A percentile compares a stretch with the other conserved stretches of the same genome.
Conservation (phyloP, 2,888 invertebrate genomes). For the Campoplex nolae region DNA sequence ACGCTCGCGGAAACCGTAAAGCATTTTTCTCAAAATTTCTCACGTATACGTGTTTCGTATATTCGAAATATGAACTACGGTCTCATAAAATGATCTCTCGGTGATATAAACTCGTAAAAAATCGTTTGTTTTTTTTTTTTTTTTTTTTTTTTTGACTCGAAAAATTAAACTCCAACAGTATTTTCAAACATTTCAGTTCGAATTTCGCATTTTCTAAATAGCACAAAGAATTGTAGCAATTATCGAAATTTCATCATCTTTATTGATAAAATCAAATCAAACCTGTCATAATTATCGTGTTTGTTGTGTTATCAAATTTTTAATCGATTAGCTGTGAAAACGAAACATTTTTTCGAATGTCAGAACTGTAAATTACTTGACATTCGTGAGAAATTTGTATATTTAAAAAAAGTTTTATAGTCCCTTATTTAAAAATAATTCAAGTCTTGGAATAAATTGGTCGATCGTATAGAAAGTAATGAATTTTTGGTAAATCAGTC, state of each 20-base stretch:
- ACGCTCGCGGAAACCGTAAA: not conserved
- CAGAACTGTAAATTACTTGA: no score
- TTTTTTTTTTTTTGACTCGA: not conserved
- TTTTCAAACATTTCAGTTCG: not conserved
- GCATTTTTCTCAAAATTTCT: conserved; percentile 19
- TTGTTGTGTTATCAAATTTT: no score
- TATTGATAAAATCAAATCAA: no score
- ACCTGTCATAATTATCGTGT: no score
- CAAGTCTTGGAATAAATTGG: not conserved
- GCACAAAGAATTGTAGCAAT: not conserved
- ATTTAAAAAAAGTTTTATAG: no score
- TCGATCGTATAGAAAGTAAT: not conserved
- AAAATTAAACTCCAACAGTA: not conserved
- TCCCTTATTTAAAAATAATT: no score
- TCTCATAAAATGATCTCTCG: not conserved
- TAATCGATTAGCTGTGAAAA: no score
- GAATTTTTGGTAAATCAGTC: not conserved
- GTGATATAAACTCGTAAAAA: not conserved
- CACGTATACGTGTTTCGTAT: not conserved
- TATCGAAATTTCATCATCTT: not conserved
- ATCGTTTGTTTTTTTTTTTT: not conserved
- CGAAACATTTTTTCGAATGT: no score
- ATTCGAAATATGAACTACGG: not conserved
- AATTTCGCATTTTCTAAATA: not conserved
- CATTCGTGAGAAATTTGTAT: no score